Base-by-base conservation (phyloP, 2,113 vertebrate genomes). In the Sceloporus undulatus region DNA sequence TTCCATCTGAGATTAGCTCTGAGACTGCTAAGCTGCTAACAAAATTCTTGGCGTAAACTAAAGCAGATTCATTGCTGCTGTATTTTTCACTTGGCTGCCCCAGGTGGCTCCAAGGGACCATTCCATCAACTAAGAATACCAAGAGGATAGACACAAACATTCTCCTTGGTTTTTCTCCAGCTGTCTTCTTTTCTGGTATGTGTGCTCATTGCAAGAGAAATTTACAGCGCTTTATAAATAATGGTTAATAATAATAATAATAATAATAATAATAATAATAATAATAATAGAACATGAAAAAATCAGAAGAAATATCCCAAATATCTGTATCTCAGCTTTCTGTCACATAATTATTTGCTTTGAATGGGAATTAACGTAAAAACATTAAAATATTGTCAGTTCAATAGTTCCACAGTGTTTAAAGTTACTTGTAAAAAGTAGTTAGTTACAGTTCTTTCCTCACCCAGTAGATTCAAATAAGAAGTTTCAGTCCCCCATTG, bases 11-110 rank as follows among this genome's bases (percentile, higher is more conserved):
- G 66, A 42, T 80, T 79, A 80, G 77, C 48, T 86, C 29, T 38
- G 85, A 21, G 76, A 66, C 77, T 80, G 48, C 42, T 70, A 87
- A 87, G 23, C 68, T 42, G 52, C 86, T 62, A 62, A 81, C 65
- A 79, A 81, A 81, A 42, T 74, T 68, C 54, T 81, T 74, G 68
- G 78, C 59, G 78, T 73, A 81, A 87, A 71, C 66, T 40, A 42
- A 34, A 73, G 23, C 52, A 73, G 52, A 23, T 80, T 87, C 68
- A 87, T 8, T 59, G 48, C 77, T 59, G 23, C 66, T 81, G 34
- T 19, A 81, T 81, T 74, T 87, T 81, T 87, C 79, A 79, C 34
- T n/a, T 74, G 86, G 48, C 78, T 81, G 86, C 68, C 85, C 59
- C 34, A 40, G 59, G 79, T 42, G 78, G 68, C 54, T 78, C 79